Conservation (phyloP, 2,113 vertebrate genomes). For the Pituophis catenifer region DNA sequence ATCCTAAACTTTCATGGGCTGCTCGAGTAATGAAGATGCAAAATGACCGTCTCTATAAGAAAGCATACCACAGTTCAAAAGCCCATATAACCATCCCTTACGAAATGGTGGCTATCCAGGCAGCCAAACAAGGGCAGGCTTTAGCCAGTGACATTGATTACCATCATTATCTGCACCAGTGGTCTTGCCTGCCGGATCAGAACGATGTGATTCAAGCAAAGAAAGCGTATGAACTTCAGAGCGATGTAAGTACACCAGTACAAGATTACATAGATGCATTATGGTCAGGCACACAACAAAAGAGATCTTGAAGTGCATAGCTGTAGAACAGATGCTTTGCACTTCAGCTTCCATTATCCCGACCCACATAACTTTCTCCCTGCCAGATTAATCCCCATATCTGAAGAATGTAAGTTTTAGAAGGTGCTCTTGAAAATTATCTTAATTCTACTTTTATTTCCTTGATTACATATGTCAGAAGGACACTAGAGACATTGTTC, state of each 20-base stretch:
- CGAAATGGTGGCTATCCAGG: constrained; percentile 81
- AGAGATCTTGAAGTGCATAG: neutral
- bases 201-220: constrained; percentile 86
- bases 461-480: neutral
- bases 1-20: constrained; percentile 78
- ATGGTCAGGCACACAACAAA: fast-evolving
- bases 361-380: neutral
- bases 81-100: constrained; percentile 83
- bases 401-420: neutral
- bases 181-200: constrained; percentile 88
- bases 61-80: constrained; percentile 82
- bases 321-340: neutral
- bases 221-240: constrained; percentile 84
- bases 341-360: neutral
- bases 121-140: constrained; percentile 87
- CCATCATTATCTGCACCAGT: constrained; percentile 81
- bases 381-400: neutral
- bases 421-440: neutral
- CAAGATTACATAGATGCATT: fast-evolving
- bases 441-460: neutral
- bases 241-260: constrained; percentile 73
- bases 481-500: neutral
- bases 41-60: constrained; percentile 84
- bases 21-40: constrained; percentile 76
- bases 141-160: constrained; percentile 86